phyloP scores from a whole-genome alignment of 2,888 invertebrate genomes.

The Matsumyia berberina region DNA sequence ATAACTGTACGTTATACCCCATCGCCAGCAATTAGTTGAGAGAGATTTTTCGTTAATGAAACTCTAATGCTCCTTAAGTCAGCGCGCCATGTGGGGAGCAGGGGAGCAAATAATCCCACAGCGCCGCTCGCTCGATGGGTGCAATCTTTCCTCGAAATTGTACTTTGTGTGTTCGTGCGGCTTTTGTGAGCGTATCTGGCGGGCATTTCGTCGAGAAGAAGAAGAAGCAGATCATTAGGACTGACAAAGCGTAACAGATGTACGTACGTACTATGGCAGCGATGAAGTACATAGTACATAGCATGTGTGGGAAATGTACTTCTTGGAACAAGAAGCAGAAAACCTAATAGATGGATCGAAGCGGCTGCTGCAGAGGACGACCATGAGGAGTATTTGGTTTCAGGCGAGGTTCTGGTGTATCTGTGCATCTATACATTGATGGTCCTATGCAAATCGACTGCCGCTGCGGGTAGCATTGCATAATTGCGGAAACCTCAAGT shows the following conservation, averaged over 20 bases:
- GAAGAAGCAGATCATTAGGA: slow-evolving; percentile 64
- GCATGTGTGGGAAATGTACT: slow-evolving; percentile 49
- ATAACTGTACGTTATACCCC: slow-evolving; percentile 18
- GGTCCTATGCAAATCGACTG: slow-evolving; percentile 47
- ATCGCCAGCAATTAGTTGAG: slow-evolving; percentile 39
- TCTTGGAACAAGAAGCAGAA: slow-evolving; percentile 22
- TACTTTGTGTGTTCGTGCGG: slow-evolving; percentile 20
- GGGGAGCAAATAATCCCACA: slow-evolving; percentile 35
- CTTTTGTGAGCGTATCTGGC: slow-evolving; percentile 45
- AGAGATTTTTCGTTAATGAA: slow-evolving; percentile 51
- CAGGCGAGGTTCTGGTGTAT: slow-evolving; percentile 48
- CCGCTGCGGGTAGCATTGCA: slow-evolving; percentile 65
- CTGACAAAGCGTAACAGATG: slow-evolving; percentile 62
- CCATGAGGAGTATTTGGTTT: slow-evolving; percentile 55
- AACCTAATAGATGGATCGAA: slow-evolving; percentile 17
- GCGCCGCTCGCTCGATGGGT: slow-evolving; percentile 4
- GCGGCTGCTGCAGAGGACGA: slow-evolving; percentile 34
- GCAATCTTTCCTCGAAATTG: slow-evolving; percentile 27
- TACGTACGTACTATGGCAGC: slow-evolving; percentile 12
- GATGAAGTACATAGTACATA: too few species aligned
- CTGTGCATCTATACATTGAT: slow-evolving; percentile 25
- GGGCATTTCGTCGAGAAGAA: slow-evolving; percentile 42
- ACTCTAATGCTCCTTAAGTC: slow-evolving; percentile 23
- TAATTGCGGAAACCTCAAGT: slow-evolving; percentile 75
- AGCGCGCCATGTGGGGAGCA: not conserved